phyloP scores from a whole-genome alignment of 2,797 vertebrate genomes.

The Leptodactylus fallax region DNA sequence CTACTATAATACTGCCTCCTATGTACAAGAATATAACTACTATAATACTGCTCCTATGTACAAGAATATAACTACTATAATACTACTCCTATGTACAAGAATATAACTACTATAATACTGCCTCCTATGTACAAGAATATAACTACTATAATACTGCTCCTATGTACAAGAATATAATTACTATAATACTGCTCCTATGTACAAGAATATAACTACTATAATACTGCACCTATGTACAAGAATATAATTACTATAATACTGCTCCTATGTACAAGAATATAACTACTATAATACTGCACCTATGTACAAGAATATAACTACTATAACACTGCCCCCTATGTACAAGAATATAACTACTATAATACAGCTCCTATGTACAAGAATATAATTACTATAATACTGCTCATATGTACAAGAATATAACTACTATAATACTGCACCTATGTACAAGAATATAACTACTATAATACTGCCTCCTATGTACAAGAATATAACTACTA shows the following conservation, averaged over 20 bases:
- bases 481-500: conserved; percentile 1
- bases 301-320: conserved; percentile 7
- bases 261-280: not conserved
- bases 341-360: conserved; percentile 1
- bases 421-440: not conserved
- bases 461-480: conserved; percentile 10
- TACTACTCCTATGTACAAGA: not conserved
- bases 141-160: not conserved
- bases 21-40: not conserved
- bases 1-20: not conserved
- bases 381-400: conserved; percentile 1
- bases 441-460: conserved; percentile 2
- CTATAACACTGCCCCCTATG: not conserved
- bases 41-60: not conserved
- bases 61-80: not conserved
- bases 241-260: conserved; percentile 24
- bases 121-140: too few relatives aligned
- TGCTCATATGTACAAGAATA: not conserved
- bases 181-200: not conserved
- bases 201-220: not conserved
- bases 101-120: conserved; percentile 4
- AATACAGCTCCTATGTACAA: not conserved
- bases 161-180: not conserved
- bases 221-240: not conserved
- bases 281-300: not conserved